A percentile compares a stretch with the other conserved stretches of the same genome.
phyloP scores from a whole-genome alignment of 1,140 invertebrate species.

The Pseudomyrmex concolor region DNA sequence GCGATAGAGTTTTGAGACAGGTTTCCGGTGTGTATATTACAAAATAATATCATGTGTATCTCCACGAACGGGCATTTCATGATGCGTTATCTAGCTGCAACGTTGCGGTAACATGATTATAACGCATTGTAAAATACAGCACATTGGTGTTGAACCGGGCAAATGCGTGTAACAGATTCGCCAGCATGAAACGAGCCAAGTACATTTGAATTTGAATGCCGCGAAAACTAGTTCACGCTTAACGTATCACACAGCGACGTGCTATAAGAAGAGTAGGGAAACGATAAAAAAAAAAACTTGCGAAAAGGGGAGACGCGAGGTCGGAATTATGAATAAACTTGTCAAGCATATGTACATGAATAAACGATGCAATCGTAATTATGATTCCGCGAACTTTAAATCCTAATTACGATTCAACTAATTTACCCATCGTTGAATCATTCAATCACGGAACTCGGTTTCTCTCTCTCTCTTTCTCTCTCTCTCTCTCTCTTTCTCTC shows the following conservation, averaged over 20 bases:
- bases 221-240: conserved; percentile 35
- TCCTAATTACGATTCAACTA: conserved; percentile 9
- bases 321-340: conserved; percentile 7
- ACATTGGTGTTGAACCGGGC: conserved; percentile 46
- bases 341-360: conserved; percentile 6
- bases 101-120: conserved; percentile 50
- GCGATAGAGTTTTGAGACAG: background rate
- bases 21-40: conserved; percentile 1
- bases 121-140: conserved; percentile 56
- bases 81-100: conserved; percentile 42
- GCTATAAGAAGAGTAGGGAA: conserved; percentile 21
- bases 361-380: conserved; percentile 38
- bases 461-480: too few relatives aligned
- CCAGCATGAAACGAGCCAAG: conserved; percentile 12
- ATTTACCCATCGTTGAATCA: background rate
- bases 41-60: conserved; percentile 35
- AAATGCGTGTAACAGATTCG: conserved; percentile 49
- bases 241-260: conserved; percentile 27
- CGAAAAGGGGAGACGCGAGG: background rate
- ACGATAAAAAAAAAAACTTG: background rate
- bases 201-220: conserved; percentile 56
- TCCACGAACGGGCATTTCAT: conserved; percentile 19
- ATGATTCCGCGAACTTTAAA: conserved; percentile 16
- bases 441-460: background rate
- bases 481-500: too few relatives aligned